A percentile compares a stretch with the other conserved stretches of the same genome.
phyloP scores from a whole-genome alignment of 2,888 invertebrate genomes.

The Calameuta filiformis region DNA sequence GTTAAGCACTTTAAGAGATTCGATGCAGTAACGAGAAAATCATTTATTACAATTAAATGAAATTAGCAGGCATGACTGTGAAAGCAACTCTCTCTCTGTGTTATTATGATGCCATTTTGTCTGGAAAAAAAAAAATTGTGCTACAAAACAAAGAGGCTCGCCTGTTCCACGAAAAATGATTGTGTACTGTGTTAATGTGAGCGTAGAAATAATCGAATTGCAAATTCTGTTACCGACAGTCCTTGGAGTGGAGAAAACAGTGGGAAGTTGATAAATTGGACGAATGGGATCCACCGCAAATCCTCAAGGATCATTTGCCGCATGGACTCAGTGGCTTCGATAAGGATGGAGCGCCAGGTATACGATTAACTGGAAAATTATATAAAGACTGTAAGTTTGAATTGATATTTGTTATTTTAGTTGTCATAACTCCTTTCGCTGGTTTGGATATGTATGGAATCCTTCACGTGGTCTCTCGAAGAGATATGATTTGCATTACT shows the following conservation, averaged over 20 bases:
- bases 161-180: neutral
- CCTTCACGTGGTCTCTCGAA: conserved; percentile 77
- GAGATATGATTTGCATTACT: conserved; percentile 79
- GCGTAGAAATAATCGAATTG: neutral
- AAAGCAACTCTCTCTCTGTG: neutral
- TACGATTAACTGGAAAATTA: conserved; percentile 7
- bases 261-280: conserved; percentile 80
- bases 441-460: conserved; percentile 86
- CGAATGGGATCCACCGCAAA: conserved; percentile 79
- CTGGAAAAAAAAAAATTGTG: neutral
- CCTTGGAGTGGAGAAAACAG: conserved; percentile 78
- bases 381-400: conserved; percentile 18
- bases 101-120: neutral
- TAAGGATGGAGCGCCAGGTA: conserved; percentile 84
- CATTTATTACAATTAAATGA: neutral
- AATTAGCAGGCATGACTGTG: conserved; percentile 1
- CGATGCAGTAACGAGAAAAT: neutral
- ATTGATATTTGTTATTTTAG: conserved; percentile 61
- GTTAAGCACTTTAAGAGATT: neutral
- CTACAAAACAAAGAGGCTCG: neutral
- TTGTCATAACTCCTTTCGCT: conserved; percentile 84
- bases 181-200: neutral
- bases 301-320: conserved; percentile 78
- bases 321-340: conserved; percentile 85
- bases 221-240: conserved; percentile 65